Conservation (phyloP, 1,140 invertebrate species). For the Aphelenchoides besseyi region DNA sequence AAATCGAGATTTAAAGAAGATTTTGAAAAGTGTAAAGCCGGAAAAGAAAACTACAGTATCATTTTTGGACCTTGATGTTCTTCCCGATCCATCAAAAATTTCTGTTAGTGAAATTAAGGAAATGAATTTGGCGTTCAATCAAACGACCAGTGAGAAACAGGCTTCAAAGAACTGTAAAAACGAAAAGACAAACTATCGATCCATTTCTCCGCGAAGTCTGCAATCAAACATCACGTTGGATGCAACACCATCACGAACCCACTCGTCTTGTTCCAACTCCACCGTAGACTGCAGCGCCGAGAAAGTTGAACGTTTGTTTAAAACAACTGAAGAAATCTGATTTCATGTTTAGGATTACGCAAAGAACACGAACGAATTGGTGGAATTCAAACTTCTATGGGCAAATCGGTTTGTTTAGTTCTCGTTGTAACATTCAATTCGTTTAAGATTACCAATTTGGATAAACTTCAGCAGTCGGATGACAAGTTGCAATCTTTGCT, state of each 20-base stretch:
- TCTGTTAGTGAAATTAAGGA: not conserved
- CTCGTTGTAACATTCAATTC: too few species aligned
- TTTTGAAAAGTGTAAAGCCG: not conserved
- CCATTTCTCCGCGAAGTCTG: not conserved
- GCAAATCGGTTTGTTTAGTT: not conserved
- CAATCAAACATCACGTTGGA: slow-evolving; percentile 2
- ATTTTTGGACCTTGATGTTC: not conserved
- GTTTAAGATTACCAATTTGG: not conserved
- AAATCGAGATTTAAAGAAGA: not conserved
- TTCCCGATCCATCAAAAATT: not conserved
- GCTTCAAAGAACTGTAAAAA: not conserved
- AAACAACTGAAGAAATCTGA: not conserved
- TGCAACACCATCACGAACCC: not conserved
- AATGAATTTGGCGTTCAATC: slow-evolving; percentile 2
- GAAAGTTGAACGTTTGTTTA: not conserved
- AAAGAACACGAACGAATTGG: not conserved
- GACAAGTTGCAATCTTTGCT: not conserved
- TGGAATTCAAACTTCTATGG: not conserved
- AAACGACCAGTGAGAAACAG: not conserved
- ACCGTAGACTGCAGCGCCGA: not conserved
- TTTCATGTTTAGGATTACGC: not conserved
- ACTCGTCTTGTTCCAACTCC: not conserved
- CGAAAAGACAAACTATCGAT: not conserved
- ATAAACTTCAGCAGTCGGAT: not conserved
- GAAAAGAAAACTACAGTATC: not conserved